These are phyloP conservation scores for Cassiopea andromeda DNA, from an alignment of 30 jellyfish, hydroid and myxozoan genomes.

Conservation along the genomic window DNA sequence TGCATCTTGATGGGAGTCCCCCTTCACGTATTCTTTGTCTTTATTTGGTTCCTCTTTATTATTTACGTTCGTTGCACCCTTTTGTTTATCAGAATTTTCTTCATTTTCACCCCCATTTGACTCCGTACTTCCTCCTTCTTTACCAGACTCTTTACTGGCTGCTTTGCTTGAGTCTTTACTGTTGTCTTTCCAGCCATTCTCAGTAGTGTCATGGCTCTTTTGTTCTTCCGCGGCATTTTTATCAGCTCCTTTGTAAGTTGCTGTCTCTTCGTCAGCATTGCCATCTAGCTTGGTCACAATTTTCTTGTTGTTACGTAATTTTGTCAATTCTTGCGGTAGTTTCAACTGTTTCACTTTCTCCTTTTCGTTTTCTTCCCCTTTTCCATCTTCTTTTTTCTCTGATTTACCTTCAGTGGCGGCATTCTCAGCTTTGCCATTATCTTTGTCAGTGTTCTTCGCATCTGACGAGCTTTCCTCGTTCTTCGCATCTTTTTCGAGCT, in stretches of 20 bases:
- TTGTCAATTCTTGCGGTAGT: conserved; percentile 20
- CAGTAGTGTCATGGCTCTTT: background rate
- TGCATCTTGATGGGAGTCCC: conserved; percentile 12
- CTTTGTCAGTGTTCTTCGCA: background rate
- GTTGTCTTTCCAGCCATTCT: background rate
- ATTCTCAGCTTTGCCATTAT: background rate
- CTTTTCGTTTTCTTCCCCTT: background rate
- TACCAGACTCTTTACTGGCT: background rate
- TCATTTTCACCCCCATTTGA: background rate
- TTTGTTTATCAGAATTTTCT: background rate
- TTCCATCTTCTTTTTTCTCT: background rate
- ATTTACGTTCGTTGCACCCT: background rate
- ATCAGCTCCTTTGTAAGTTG: conserved; percentile 16
- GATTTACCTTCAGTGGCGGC: background rate
- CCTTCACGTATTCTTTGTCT: background rate
- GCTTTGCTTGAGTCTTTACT: too few relatives aligned
- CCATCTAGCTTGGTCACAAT: conserved; percentile 34
- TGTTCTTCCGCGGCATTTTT: background rate
- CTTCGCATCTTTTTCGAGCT: background rate
- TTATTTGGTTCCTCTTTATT: background rate
- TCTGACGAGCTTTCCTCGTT: background rate
- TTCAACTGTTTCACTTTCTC: conserved; percentile 34
- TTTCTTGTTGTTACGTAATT: conserved; percentile 34
- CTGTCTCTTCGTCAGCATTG: conserved; percentile 8
- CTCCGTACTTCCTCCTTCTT: background rate